These are phyloP conservation scores for Scylla paramamosain DNA, from an alignment of 1,140 invertebrate genomes.

Conservation along the genomic window DNA sequence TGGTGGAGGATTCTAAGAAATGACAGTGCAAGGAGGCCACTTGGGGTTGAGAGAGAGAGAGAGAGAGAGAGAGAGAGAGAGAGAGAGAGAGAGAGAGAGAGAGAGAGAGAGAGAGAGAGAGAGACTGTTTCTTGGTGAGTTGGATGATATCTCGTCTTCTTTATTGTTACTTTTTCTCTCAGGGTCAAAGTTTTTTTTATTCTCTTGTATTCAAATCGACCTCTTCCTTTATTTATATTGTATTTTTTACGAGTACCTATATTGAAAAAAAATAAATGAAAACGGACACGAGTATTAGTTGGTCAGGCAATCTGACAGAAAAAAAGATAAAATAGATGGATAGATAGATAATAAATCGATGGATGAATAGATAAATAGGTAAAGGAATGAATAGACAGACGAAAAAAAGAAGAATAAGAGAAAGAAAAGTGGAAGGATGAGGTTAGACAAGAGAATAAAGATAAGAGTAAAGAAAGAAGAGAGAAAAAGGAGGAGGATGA, in stretches of 20 bases:
- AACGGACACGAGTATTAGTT: too few relatives aligned
- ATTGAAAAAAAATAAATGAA: too few relatives aligned
- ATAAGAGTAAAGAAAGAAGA: background rate
- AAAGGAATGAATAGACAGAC: background rate
- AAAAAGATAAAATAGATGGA: too few relatives aligned
- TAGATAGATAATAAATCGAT: too few relatives aligned
- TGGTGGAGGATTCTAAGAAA: background rate
- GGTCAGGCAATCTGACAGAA: too few relatives aligned
- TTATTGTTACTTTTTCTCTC: too few relatives aligned
- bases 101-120: background rate
- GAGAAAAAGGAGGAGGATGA: background rate
- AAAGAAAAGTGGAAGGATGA: background rate
- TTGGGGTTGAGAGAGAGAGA: background rate
- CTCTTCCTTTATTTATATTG: too few relatives aligned
- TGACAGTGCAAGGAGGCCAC: background rate
- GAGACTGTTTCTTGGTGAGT: too few relatives aligned
- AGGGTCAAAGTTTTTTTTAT: too few relatives aligned
- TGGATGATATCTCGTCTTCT: too few relatives aligned
- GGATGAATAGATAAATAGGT: background rate
- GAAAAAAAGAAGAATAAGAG: background rate
- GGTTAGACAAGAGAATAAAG: background rate
- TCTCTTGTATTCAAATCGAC: too few relatives aligned
- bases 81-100: conserved; percentile 16
- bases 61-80: background rate
- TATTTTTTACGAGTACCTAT: too few relatives aligned